Conservation (phyloP, 2,797 vertebrate species). For the Sebastes minor region DNA sequence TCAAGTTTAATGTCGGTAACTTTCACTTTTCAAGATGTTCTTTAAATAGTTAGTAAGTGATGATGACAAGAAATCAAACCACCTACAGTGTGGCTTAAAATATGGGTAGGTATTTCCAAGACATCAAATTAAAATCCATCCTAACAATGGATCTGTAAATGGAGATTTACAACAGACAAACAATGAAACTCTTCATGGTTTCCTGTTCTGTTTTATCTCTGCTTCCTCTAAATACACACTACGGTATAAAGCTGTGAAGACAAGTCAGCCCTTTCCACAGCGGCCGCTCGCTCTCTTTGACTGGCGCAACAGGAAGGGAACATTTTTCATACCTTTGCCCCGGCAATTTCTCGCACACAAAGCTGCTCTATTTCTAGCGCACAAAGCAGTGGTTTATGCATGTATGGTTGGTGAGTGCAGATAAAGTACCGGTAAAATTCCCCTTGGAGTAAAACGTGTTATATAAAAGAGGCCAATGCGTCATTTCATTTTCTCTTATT, state of each 20-base stretch:
- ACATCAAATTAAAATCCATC: neutral
- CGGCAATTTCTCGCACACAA: slow-evolving; percentile 55
- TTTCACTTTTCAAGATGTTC: neutral
- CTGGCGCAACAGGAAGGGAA: slow-evolving; percentile 49
- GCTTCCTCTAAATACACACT: slow-evolving; percentile 24
- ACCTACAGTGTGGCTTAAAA: neutral
- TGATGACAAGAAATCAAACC: slow-evolving; percentile 16
- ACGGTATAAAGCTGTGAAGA: slow-evolving; percentile 27
- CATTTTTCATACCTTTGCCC: slow-evolving; percentile 65
- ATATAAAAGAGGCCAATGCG: slow-evolving; percentile 20
- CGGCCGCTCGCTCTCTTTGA: slow-evolving; percentile 14
- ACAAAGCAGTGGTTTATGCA: slow-evolving; percentile 50
- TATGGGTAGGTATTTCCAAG: neutral
- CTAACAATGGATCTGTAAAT: neutral
- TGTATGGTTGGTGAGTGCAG: slow-evolving; percentile 1
- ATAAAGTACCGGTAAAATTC: slow-evolving; percentile 44
- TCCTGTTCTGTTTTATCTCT: neutral
- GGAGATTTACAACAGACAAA: neutral
- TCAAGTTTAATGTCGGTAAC: slow-evolving; percentile 3
- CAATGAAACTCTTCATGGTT: slow-evolving; percentile 1
- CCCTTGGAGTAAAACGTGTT: slow-evolving; percentile 25
- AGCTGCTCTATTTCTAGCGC: slow-evolving; percentile 63
- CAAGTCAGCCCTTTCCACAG: slow-evolving; percentile 36
- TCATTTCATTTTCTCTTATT: slow-evolving; percentile 32
- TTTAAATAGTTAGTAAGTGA: neutral